These are phyloP conservation scores for Chromobotia macracanthus DNA, from an alignment of 2,797 vertebrate species.

Conservation along the genomic window DNA sequence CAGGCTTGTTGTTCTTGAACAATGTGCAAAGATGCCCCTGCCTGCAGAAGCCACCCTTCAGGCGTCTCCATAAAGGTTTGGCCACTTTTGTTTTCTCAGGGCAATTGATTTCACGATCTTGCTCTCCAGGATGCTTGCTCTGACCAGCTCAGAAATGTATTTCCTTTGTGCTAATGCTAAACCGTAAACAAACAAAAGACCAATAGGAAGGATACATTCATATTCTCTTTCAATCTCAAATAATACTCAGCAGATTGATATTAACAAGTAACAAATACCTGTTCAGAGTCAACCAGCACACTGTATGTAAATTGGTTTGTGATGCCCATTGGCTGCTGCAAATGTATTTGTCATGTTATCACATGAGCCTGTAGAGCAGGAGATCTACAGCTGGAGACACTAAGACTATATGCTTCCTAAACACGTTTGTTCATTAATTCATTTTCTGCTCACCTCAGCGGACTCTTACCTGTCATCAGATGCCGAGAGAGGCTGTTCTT, in stretches of 20 bases:
- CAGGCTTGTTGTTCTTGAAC: constrained; percentile 67
- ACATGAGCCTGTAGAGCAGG: constrained; percentile 77
- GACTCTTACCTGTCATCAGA: constrained; percentile 80
- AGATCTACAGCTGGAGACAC: constrained; percentile 69
- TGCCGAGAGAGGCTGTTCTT: constrained; percentile 79
- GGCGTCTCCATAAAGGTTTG: too few relatives aligned
- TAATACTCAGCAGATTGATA: neutral
- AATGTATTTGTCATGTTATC: constrained; percentile 82
- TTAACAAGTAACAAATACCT: too few relatives aligned
- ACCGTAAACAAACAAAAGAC: neutral
- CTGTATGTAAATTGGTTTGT: neutral
- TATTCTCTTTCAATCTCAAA: neutral
- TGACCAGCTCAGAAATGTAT: too few relatives aligned
- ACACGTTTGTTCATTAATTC: constrained; percentile 82
- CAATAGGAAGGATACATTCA: too few relatives aligned
- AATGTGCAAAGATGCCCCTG: too few relatives aligned
- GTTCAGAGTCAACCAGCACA: too few relatives aligned
- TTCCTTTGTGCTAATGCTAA: too few relatives aligned
- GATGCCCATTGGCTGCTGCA: constrained; percentile 29
- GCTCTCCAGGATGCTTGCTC: too few relatives aligned
- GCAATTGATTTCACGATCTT: too few relatives aligned
- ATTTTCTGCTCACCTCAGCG: constrained; percentile 78
- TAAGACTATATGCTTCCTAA: constrained; percentile 67
- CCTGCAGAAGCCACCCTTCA: too few relatives aligned
- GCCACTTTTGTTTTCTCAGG: too few relatives aligned